Evolutionary conservation across 2,797 vertebrate species (phyloP).

Genomic region (Trichosurus vulpecula): DNA sequence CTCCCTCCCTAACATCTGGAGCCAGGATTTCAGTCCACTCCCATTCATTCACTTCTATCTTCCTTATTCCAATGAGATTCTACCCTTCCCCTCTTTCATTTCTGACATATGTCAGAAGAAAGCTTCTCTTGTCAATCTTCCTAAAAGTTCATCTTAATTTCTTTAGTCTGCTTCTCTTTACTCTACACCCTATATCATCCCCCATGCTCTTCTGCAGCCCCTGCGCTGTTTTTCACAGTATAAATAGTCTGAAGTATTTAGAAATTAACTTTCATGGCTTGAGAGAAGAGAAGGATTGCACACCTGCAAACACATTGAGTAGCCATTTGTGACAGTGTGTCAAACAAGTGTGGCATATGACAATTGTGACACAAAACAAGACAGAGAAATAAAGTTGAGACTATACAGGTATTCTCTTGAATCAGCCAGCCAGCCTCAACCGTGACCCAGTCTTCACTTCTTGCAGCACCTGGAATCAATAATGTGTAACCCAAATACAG

Average conservation of each 20-base stretch:
- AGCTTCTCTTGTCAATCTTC: neutral
- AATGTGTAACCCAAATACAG: neutral
- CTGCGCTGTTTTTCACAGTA: neutral
- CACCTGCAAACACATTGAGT: neutral
- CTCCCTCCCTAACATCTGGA: slow-evolving; percentile 58
- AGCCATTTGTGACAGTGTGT: neutral
- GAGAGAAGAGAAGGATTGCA: neutral
- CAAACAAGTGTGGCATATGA: neutral
- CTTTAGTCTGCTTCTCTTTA: neutral
- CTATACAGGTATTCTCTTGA: neutral
- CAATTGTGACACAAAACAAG: neutral
- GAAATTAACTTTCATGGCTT: neutral
- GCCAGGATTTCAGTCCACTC: neutral
- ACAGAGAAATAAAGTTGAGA: slow-evolving; percentile 42
- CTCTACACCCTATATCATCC: neutral
- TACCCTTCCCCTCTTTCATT: neutral
- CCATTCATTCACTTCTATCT: slow-evolving; percentile 34
- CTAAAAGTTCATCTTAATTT: neutral
- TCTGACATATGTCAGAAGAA: neutral
- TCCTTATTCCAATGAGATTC: neutral
- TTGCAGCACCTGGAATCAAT: neutral
- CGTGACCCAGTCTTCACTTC: slow-evolving; percentile 12
- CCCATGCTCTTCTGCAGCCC: neutral
- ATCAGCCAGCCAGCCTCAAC: neutral
- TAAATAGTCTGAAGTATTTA: neutral